Percentiles rank a stretch among this genome's conserved stretches.
phyloP scores from a whole-genome alignment of 2,888 invertebrate genomes.

The Ectobius pallidus region DNA sequence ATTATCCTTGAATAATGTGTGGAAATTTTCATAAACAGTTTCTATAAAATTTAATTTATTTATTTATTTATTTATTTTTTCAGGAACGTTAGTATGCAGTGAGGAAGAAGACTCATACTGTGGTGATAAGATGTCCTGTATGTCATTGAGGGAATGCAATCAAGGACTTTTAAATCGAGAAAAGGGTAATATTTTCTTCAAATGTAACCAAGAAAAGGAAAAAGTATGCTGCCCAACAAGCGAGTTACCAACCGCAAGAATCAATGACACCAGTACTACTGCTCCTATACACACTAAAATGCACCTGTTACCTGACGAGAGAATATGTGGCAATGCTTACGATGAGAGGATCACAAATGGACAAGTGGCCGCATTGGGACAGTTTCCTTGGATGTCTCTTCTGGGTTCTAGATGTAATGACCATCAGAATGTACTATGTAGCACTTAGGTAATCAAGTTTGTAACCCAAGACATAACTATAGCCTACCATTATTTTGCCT shows the following conservation, averaged over 20 bases:
- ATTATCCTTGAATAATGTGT: too few relatives aligned
- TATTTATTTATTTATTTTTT: too few relatives aligned
- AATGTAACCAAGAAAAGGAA: background rate
- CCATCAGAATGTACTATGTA: slow-evolving; percentile 11
- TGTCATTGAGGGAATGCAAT: too few relatives aligned
- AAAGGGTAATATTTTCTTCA: background rate
- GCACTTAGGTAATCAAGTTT: slow-evolving; percentile 3
- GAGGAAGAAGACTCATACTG: too few relatives aligned
- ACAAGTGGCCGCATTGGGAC: slow-evolving; percentile 38
- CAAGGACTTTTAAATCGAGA: too few relatives aligned
- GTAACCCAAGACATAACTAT: background rate
- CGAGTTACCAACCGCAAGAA: background rate
- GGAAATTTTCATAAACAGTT: too few relatives aligned
- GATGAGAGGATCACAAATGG: slow-evolving; percentile 38
- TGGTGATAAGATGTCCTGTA: too few relatives aligned
- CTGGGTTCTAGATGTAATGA: slow-evolving; percentile 39
- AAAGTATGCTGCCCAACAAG: slow-evolving; percentile 8
- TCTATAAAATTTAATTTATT: too few relatives aligned
- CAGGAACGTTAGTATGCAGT: too few relatives aligned
- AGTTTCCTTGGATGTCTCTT: slow-evolving; percentile 45
- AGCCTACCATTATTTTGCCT: too few relatives aligned
- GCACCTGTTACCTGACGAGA: slow-evolving; percentile 22
- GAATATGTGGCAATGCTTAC: slow-evolving; percentile 36
- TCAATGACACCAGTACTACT: background rate
- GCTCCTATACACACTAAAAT: background rate